Evolutionary conservation across 2,113 vertebrate genomes (phyloP).

Genomic region (Phrynosoma platyrhinos): DNA sequence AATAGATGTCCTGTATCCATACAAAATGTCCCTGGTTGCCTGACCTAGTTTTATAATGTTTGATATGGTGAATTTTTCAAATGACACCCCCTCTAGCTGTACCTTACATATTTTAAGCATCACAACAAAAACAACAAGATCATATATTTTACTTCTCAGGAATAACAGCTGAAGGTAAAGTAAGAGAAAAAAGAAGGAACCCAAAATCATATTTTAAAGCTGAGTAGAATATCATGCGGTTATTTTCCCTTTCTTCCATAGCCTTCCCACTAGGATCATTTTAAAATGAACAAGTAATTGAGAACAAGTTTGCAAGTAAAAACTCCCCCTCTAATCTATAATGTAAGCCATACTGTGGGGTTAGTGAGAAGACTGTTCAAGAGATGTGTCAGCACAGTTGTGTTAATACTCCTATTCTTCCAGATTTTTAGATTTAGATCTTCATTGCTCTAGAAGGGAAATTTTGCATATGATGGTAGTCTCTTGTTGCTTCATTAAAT

Average conservation of each 20-base stretch:
- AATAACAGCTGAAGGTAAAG: conserved; percentile 63
- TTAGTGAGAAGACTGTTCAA: not conserved
- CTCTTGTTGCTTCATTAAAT: not conserved
- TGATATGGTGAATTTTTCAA: conserved; percentile 67
- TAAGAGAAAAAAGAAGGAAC: conserved; percentile 31
- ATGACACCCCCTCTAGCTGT: conserved; percentile 54
- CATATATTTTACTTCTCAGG: conserved; percentile 51
- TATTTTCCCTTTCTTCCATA: conserved; percentile 38
- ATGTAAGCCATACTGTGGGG: not conserved
- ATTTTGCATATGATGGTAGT: not conserved
- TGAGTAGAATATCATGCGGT: conserved; percentile 47
- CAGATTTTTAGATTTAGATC: fast-evolving
- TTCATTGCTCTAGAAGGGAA: conserved; percentile 11
- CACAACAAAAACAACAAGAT: conserved; percentile 35
- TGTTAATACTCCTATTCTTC: not conserved
- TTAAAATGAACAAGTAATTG: conserved; percentile 50
- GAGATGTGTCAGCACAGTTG: not conserved
- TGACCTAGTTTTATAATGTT: conserved; percentile 63
- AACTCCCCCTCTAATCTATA: conserved; percentile 6
- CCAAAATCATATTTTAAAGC: conserved; percentile 46
- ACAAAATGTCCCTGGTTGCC: conserved; percentile 64
- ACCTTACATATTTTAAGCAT: conserved; percentile 59
- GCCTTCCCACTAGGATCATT: conserved; percentile 36
- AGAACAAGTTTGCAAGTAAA: conserved; percentile 25
- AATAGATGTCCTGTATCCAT: conserved; percentile 63